These are phyloP conservation scores for Tadarida brasiliensis DNA, from an alignment of 2,797 vertebrate genomes.

Conservation along the genomic window DNA sequence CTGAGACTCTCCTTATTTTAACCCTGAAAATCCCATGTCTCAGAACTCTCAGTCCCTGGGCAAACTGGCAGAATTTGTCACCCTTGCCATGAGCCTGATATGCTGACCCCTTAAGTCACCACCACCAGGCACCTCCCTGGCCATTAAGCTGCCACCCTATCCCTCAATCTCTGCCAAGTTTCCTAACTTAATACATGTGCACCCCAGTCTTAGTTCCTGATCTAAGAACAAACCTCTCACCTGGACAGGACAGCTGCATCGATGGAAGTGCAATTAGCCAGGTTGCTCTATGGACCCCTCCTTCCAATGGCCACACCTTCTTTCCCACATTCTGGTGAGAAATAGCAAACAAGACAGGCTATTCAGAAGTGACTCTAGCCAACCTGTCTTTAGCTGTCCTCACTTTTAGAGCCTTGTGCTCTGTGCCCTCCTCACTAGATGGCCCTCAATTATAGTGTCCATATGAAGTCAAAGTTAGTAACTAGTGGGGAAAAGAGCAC, in stretches of 20 bases:
- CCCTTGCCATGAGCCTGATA: background rate
- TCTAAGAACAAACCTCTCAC: background rate
- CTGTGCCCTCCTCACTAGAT: background rate
- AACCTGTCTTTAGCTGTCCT: background rate
- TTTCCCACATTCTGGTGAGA: background rate
- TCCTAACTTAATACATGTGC: background rate
- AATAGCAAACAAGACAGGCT: background rate
- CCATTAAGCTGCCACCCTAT: background rate
- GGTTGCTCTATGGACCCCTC: background rate
- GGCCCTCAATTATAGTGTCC: background rate
- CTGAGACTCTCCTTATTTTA: background rate
- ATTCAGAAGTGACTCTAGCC: background rate
- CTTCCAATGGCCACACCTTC: background rate
- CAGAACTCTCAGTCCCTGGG: background rate
- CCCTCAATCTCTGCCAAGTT: background rate
- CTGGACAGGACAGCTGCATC: background rate
- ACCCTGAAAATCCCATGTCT: background rate
- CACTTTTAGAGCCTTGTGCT: background rate
- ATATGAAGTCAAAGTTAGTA: background rate
- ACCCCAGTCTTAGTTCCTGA: background rate
- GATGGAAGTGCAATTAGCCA: background rate
- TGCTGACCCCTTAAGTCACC: background rate
- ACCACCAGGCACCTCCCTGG: background rate
- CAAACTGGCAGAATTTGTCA: background rate
- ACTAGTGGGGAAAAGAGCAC: background rate